Base-by-base conservation (phyloP, 2,113 vertebrate genomes). In the Lepisosteus oculatus region DNA sequence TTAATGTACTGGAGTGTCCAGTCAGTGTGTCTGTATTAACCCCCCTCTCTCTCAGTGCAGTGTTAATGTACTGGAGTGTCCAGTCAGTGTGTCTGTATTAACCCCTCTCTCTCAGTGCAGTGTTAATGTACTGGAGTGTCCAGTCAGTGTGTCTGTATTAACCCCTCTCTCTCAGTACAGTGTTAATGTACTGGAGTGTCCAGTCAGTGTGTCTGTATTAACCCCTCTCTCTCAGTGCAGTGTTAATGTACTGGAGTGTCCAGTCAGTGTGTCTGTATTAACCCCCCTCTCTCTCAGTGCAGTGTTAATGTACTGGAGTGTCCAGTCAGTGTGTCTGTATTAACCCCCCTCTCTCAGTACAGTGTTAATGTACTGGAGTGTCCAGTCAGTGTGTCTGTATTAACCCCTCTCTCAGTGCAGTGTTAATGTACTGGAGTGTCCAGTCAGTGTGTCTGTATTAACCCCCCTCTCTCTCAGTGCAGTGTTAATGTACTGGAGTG, bases 241-340 rank as follows among this genome's bases (percentile, higher is more conserved):
- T 17, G 15, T 17, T 17, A 17, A 17, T 17, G 15, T 17, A 17
- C 15, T 17, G 15, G 15, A 17, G 15, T 17, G 61, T 67, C n/a
- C 47, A 15, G n/a, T 67, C 45, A 14, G 7, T 69, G 6, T n/a
- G 9, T 17, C 0, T 17, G 15, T 17, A 17, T 17, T 17, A 17
- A 65, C 15, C n/a, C 63, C 3, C 43, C 41, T 59, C 9, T 69
- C 15, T 68, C 12, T 15, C 75, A n/a, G 64, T 15, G 61, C 29
- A 29, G 29, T 29, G 29, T 29, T 29, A 29, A 29, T 29, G 29
- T 29, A 29, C 29, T 29, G 29, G 1, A 29, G 29, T 29, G 29
- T 29, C 47, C 47, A 15, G n/a, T 67, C 45, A n/a, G 7, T 65
- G 6, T n/a, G 9, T 29, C 29, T 29, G 29, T 29, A 29, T 29